These are phyloP conservation scores for Pseudolaguvia tuberculata DNA, from an alignment of 2,113 vertebrate genomes.

Conservation along the genomic window DNA sequence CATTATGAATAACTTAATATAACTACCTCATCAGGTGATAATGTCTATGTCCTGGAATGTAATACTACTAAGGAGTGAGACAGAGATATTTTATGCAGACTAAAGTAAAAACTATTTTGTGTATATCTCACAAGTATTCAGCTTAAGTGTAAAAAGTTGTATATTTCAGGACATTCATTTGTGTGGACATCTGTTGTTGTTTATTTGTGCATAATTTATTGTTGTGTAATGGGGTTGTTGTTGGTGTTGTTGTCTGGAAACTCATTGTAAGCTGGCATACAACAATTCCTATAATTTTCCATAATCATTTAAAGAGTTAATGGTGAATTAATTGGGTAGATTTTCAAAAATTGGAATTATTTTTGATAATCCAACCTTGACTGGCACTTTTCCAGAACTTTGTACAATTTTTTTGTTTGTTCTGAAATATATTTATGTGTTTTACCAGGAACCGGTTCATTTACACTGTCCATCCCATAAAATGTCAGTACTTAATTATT, in stretches of 20 bases:
- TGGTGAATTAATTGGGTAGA: background rate
- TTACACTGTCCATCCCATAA: no score
- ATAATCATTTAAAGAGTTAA: background rate
- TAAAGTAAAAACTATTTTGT: background rate
- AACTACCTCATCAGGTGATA: background rate
- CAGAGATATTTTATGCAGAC: background rate
- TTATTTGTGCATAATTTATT: background rate
- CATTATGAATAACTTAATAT: no score
- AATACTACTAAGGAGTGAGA: background rate
- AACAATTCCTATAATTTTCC: background rate
- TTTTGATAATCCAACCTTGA: background rate
- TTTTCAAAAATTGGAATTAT: background rate
- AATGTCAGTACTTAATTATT: no score
- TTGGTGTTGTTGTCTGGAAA: background rate
- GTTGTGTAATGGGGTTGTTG: background rate
- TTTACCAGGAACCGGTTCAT: no score
- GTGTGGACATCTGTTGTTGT: background rate
- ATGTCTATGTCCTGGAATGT: background rate
- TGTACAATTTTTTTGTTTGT: no score
- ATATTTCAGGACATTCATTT: background rate
- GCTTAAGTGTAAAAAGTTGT: background rate
- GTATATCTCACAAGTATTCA: background rate
- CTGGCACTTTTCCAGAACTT: background rate
- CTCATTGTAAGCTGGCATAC: background rate
- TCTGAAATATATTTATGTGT: no score